A percentile compares a stretch with the other conserved stretches of the same genome.
Conservation (phyloP, 2,888 invertebrate species). For the Diaphora mendica region DNA sequence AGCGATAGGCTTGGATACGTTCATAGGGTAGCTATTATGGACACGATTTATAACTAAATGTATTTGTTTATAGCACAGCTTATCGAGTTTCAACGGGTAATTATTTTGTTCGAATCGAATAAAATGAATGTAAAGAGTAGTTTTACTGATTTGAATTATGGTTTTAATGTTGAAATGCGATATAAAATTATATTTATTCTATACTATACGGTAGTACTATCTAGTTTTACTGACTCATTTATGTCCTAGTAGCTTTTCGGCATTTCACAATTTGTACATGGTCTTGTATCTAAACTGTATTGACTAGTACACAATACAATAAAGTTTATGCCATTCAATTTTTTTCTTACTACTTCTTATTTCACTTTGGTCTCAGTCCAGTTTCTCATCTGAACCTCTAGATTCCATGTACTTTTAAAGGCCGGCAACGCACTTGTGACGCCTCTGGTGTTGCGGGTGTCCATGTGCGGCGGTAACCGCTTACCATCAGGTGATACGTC, state of each 20-base stretch:
- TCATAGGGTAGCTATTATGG: conserved; percentile 54
- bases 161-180: neutral
- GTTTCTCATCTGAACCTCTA: neutral
- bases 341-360: no score
- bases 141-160: conserved; percentile 26
- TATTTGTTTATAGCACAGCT: conserved; percentile 52
- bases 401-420: no score
- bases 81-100: conserved; percentile 48
- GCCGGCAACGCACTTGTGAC: no score
- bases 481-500: no score
- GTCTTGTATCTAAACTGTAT: no score
- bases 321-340: no score
- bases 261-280: no score
- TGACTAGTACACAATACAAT: neutral
- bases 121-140: conserved; percentile 28
- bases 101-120: conserved; percentile 40
- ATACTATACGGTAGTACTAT: neutral
- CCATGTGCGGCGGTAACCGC: no score
- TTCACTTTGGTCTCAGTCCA: neutral
- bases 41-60: conserved; percentile 55
- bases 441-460: no score
- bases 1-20: conserved; percentile 60
- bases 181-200: neutral
- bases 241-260: neutral
- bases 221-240: neutral